phyloP scores from a whole-genome alignment of 2,113 vertebrate species.

The Sinocyclocheilus rhinocerous region DNA sequence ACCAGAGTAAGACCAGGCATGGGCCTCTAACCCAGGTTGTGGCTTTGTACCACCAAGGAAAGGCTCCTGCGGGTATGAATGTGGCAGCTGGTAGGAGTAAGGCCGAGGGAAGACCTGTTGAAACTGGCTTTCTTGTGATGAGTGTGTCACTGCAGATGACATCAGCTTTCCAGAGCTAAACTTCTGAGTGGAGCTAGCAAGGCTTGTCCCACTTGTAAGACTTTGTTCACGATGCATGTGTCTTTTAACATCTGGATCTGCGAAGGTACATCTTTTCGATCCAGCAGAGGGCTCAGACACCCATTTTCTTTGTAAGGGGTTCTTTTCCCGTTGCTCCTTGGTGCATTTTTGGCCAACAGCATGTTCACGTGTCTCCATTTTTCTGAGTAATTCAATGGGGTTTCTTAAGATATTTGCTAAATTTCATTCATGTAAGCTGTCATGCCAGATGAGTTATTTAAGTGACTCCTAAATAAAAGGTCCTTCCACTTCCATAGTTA shows the following conservation, averaged over 20 bases:
- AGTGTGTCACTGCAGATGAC: slow-evolving; percentile 77
- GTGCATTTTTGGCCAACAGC: slow-evolving; percentile 87
- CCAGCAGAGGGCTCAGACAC: slow-evolving; percentile 85
- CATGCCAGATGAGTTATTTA: slow-evolving; percentile 79
- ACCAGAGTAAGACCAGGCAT: slow-evolving; percentile 89
- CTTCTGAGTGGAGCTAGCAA: slow-evolving; percentile 80
- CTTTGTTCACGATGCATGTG: slow-evolving; percentile 81
- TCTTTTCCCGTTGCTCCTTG: slow-evolving; percentile 88
- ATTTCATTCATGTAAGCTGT: slow-evolving; percentile 71
- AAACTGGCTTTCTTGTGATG: slow-evolving; percentile 85
- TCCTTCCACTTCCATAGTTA: slow-evolving; percentile 71
- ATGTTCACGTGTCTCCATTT: slow-evolving; percentile 91
- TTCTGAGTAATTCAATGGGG: slow-evolving; percentile 59
- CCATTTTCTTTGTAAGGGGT: slow-evolving; percentile 86
- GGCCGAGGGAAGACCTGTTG: slow-evolving; percentile 80
- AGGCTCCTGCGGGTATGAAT: slow-evolving; percentile 91
- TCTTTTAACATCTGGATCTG: slow-evolving; percentile 82
- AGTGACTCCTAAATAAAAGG: slow-evolving; percentile 77
- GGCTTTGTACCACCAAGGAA: slow-evolving; percentile 87
- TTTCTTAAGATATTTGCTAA: slow-evolving; percentile 61
- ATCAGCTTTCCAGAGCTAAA: slow-evolving; percentile 85
- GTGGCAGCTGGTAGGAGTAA: slow-evolving; percentile 85
- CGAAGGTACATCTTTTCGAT: slow-evolving; percentile 86
- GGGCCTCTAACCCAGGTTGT: slow-evolving; percentile 88
- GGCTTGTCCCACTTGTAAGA: slow-evolving; percentile 67